Conservation (phyloP, 2,113 vertebrate species). For the Lathamus discolor region DNA sequence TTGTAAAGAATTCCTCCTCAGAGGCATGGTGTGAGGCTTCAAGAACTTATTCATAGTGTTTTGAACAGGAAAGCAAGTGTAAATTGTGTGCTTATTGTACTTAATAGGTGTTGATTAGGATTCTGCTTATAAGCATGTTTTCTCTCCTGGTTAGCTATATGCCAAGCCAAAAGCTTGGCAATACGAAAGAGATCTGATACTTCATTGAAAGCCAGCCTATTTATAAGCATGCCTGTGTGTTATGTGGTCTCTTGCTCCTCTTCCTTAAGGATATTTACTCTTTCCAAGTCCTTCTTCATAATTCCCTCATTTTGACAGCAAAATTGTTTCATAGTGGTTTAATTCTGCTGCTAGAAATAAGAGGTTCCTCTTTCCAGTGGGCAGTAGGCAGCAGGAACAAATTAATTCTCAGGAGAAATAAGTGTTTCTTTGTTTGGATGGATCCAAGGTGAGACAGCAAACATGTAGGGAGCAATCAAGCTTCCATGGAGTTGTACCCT, state of each 20-base stretch:
- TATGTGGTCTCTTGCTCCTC: neutral
- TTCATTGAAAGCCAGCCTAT: neutral
- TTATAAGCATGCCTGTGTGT: neutral
- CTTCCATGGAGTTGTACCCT: neutral
- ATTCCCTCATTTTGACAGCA: neutral
- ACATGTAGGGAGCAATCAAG: neutral
- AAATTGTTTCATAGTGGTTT: neutral
- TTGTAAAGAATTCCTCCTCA: neutral
- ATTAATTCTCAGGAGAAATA: neutral
- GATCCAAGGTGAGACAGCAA: neutral
- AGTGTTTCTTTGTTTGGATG: neutral
- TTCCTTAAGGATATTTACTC: conserved; percentile 5
- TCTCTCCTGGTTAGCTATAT: neutral
- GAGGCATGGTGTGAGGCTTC: neutral
- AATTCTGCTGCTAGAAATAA: neutral
- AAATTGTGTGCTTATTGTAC: neutral
- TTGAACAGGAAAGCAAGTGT: neutral
- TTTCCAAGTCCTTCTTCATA: neutral
- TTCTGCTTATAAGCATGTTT: neutral
- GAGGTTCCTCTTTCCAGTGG: neutral
- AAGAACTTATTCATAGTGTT: neutral
- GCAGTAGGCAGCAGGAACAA: neutral
- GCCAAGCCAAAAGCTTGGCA: neutral
- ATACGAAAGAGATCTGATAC: neutral
- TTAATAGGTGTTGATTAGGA: neutral